These are phyloP conservation scores for Calephelis nemesis DNA, from an alignment of 1,140 invertebrate species.

Conservation along the genomic window DNA sequence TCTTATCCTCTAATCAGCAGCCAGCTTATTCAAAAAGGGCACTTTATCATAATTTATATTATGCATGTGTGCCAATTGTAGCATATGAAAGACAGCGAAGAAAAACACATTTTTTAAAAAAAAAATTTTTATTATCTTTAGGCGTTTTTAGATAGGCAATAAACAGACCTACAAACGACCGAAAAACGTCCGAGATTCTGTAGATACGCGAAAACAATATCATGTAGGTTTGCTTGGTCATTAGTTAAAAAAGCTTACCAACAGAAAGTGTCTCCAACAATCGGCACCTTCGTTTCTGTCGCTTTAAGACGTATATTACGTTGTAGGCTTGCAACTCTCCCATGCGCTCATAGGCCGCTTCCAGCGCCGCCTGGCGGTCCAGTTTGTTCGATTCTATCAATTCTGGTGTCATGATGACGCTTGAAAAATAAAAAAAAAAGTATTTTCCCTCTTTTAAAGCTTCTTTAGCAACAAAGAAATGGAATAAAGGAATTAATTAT, in stretches of 20 bases:
- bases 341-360: constrained; percentile 46
- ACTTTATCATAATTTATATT: no score
- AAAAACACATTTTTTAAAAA: no score
- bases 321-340: constrained; percentile 55
- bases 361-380: constrained; percentile 36
- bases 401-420: constrained; percentile 47
- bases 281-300: constrained; percentile 47
- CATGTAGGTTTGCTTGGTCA: background rate
- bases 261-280: constrained; percentile 54
- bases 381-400: constrained; percentile 43
- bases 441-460: background rate
- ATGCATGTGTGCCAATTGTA: no score
- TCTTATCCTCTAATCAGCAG: no score
- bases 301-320: constrained; percentile 43
- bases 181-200: no score
- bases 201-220: no score
- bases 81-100: no score
- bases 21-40: no score
- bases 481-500: no score
- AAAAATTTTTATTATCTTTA: no score
- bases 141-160: no score
- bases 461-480: background rate
- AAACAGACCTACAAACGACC: no score
- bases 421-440: constrained; percentile 24
- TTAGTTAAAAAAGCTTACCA: constrained; percentile 36